Percentiles rank a stretch among this genome's conserved stretches.
These are phyloP conservation scores for Pterostichus madidus DNA, from an alignment of 2,888 invertebrate species.

Conservation along the genomic window DNA sequence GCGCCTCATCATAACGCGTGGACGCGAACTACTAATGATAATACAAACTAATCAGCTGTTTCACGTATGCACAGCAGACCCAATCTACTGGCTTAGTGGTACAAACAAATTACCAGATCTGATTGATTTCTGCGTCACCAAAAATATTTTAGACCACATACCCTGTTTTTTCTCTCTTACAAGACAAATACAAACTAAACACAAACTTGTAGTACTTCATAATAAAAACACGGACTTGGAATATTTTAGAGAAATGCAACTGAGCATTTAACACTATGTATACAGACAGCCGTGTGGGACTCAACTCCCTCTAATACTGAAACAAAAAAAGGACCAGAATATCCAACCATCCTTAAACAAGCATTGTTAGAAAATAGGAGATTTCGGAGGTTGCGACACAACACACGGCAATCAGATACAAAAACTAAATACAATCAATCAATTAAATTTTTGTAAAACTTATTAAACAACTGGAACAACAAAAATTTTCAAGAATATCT, in stretches of 20 bases:
- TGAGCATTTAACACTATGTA: slow-evolving; percentile 24
- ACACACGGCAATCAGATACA: slow-evolving; percentile 47
- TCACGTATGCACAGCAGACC: neutral
- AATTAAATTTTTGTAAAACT: slow-evolving; percentile 32
- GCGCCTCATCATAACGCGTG: neutral
- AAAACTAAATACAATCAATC: slow-evolving; percentile 61
- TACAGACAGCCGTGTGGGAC: slow-evolving; percentile 52
- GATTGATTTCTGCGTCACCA: neutral
- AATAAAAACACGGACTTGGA: slow-evolving; percentile 47
- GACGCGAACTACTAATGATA: neutral
- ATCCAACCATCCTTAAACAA: slow-evolving; percentile 35
- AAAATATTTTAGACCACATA: neutral
- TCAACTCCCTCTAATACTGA: slow-evolving; percentile 39
- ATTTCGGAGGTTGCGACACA: slow-evolving; percentile 56
- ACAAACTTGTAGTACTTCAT: slow-evolving; percentile 42
- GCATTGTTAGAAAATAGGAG: slow-evolving; percentile 57
- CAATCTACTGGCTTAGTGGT: neutral
- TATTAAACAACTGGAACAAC: slow-evolving; percentile 57
- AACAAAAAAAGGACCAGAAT: slow-evolving; percentile 41
- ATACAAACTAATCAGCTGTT: neutral
- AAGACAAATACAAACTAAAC: too few species aligned
- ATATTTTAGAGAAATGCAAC: slow-evolving; percentile 35
- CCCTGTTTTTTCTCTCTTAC: too few species aligned
- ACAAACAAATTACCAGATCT: slow-evolving; percentile 4
- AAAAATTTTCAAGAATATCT: slow-evolving; percentile 35